Evolutionary conservation across 2,797 vertebrate species (phyloP).

Genomic region (Onychomys leucogaster): DNA sequence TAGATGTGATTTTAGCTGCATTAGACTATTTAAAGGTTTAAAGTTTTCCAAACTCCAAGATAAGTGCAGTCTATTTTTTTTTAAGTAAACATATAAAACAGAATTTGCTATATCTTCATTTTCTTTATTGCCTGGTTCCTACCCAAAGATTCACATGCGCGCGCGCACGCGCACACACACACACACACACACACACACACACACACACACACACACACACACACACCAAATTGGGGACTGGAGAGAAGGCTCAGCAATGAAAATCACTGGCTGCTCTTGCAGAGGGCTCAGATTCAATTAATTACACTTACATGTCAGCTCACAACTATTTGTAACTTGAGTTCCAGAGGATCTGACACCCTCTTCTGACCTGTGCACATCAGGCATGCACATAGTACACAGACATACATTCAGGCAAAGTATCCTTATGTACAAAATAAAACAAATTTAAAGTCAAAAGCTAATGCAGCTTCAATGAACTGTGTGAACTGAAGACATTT

Average conservation of each 20-base stretch:
- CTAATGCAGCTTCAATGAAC: constrained; percentile 5
- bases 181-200: not conserved
- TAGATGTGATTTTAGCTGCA: not conserved
- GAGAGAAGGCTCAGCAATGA: not conserved
- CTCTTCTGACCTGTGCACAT: not conserved
- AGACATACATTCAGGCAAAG: not conserved
- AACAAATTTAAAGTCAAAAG: not conserved
- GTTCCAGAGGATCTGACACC: not conserved
- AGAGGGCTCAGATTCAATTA: not conserved
- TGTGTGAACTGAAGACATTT: constrained; percentile 26
- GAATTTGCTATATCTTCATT: constrained; percentile 3
- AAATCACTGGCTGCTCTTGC: not conserved
- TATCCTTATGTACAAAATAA: not conserved
- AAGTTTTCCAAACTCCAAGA: not conserved
- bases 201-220: not conserved
- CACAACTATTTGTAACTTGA: not conserved
- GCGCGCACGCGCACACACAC: not conserved
- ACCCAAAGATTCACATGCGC: not conserved
- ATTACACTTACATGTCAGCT: not conserved
- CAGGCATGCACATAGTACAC: not conserved
- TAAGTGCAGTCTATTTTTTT: not conserved
- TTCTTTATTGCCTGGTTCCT: not conserved
- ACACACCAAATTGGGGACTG: not conserved
- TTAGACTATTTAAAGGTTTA: not conserved
- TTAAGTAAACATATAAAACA: not conserved